Evolutionary conservation across 2,888 invertebrate genomes (phyloP).

Genomic region (Spisula solida): DNA sequence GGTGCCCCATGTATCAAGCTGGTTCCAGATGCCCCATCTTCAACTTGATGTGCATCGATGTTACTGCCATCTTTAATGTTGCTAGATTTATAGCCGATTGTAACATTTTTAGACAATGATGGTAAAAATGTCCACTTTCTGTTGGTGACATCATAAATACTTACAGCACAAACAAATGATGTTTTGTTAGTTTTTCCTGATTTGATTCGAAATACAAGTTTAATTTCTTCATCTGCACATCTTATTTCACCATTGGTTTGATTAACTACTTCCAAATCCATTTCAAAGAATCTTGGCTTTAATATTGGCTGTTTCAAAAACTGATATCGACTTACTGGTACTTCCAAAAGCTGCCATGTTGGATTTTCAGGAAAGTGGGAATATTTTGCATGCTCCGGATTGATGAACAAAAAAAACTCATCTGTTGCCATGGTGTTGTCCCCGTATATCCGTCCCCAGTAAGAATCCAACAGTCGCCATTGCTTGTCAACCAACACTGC

Average conservation of each 20-base stretch:
- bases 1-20: no score
- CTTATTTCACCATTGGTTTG: slow-evolving; percentile 73
- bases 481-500: slow-evolving; percentile 62
- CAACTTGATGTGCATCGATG: no score
- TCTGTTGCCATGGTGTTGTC: slow-evolving; percentile 69
- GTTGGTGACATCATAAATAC: slow-evolving; percentile 57
- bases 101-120: neutral
- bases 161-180: slow-evolving; percentile 77
- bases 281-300: slow-evolving; percentile 81
- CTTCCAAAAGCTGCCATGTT: slow-evolving; percentile 81
- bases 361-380: slow-evolving; percentile 79
- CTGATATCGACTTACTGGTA: slow-evolving; percentile 71
- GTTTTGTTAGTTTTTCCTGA: slow-evolving; percentile 56
- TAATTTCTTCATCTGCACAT: slow-evolving; percentile 75
- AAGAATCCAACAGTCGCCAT: slow-evolving; percentile 65
- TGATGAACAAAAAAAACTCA: slow-evolving; percentile 81
- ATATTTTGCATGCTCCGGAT: slow-evolving; percentile 79
- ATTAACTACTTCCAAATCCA: slow-evolving; percentile 74
- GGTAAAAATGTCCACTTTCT: slow-evolving; percentile 3
- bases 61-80: neutral
- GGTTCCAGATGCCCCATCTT: neutral
- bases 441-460: slow-evolving; percentile 54
- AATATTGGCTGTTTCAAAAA: slow-evolving; percentile 80
- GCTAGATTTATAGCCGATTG: neutral
- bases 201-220: slow-evolving; percentile 77